Evolutionary conservation across 2,113 vertebrate genomes (phyloP), one percentile per base, ranked within the genome.

Genomic region (Elephantulus edwardii): DNA sequence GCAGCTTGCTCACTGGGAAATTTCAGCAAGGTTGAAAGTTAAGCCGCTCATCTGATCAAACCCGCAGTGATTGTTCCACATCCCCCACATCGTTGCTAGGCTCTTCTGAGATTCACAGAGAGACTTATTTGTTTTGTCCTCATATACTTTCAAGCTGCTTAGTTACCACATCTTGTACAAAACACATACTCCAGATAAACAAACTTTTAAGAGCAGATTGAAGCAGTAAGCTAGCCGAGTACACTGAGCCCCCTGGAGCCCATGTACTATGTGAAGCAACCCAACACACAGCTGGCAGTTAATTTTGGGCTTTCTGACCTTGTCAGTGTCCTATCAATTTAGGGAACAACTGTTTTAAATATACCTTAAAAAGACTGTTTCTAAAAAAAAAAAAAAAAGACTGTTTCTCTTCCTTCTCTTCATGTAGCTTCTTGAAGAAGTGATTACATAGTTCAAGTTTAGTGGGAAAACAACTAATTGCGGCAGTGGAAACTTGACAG

Each of bases 251-350:
- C 40, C 88, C 52, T 26, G 88, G n/a, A 91, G 84, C 44, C 72
- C 40, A 2, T 48, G 62, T 14, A 82, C 71, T 93, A 78, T 60
- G 52, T 16, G 52, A 56, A 80, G 92, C 86, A 94, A 91, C 78
- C 50, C 48, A 68, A 94, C 95, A 86, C 91, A 90, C 92, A 92
- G 89, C 93, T 96, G 92, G 91, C 44, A 26, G 93, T 83, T 93
- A 92, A 91, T 86, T 92, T 94, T 93, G 94, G 95, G 86, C 90
- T 77, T 86, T 80, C 64, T 0, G 42, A 93, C 54, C 83, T 93
- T 93, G 91, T 71, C 80, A 92, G 26, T 76, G 71, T 80, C 62
- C 79, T 86, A 58, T 75, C 83, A 64, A 48, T 38, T 79, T 64
- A 46, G 74, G 88, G 74, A 84, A 93, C n/a, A 76, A 66, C 26